These are phyloP conservation scores for Phylloscopus whistleri DNA, from an alignment of 2,113 vertebrate genomes.

Conservation along the genomic window DNA sequence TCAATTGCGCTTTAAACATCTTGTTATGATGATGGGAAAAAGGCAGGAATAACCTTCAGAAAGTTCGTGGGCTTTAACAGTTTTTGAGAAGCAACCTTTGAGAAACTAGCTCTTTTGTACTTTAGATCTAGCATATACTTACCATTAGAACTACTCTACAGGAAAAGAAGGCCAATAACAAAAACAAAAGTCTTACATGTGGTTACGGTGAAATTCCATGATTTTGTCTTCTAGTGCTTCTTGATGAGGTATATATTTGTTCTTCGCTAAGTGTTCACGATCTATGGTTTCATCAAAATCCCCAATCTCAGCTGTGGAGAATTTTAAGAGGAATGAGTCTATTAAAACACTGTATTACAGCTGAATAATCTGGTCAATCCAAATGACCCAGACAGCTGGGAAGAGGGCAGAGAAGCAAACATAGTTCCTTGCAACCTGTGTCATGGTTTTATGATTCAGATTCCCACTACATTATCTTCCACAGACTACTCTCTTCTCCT, in stretches of 20 bases:
- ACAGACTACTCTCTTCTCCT: neutral
- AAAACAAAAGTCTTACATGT: slow-evolving; percentile 78
- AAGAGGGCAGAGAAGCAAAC: neutral
- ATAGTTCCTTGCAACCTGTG: neutral
- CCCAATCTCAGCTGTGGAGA: slow-evolving; percentile 89
- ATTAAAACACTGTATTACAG: neutral
- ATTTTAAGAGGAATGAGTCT: neutral
- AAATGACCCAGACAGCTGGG: neutral
- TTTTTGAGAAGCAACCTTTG: neutral
- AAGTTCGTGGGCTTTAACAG: neutral
- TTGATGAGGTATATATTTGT: slow-evolving; percentile 95
- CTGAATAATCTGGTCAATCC: neutral
- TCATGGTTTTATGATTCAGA: neutral
- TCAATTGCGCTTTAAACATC: slow-evolving; percentile 21
- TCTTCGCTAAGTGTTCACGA: slow-evolving; percentile 92
- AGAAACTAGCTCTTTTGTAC: neutral
- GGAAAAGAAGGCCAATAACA: neutral
- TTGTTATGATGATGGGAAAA: neutral
- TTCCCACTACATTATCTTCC: neutral
- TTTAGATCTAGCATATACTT: neutral
- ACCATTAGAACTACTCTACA: neutral
- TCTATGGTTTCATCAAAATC: slow-evolving; percentile 94
- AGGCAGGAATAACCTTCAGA: neutral
- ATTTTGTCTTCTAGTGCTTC: slow-evolving; percentile 94
- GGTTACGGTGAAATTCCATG: slow-evolving; percentile 91